Percentiles rank a stretch among this genome's conserved stretches.
Conservation (phyloP, 92 coral and sea anemone genomes). For the Porites rus region DNA sequence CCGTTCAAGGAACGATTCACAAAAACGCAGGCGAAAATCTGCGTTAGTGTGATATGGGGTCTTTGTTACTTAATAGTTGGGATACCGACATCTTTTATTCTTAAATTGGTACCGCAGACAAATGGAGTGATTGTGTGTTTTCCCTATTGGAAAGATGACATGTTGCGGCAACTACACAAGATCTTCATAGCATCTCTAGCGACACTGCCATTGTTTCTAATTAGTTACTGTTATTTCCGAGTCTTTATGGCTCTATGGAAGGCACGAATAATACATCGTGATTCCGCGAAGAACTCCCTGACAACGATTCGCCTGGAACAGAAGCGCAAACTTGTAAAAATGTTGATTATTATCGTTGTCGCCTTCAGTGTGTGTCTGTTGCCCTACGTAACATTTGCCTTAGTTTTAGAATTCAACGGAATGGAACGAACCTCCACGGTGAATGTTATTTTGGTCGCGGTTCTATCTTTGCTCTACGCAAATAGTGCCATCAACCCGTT, state of each 20-base stretch:
- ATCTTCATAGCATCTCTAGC: constrained; percentile 66
- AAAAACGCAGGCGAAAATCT: constrained; percentile 86
- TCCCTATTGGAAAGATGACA: constrained; percentile 67
- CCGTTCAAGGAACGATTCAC: constrained; percentile 91
- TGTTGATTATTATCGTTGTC: constrained; percentile 89
- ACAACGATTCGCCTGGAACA: constrained; percentile 83
- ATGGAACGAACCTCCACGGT: constrained; percentile 46
- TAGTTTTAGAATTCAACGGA: constrained; percentile 77
- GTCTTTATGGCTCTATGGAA: constrained; percentile 81
- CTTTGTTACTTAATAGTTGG: constrained; percentile 77
- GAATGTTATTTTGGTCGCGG: constrained; percentile 75
- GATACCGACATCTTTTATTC: constrained; percentile 75
- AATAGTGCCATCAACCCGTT: constrained; percentile 96
- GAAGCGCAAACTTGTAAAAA: constrained; percentile 93
- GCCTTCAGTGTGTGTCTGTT: constrained; percentile 89
- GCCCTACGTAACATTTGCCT: constrained; percentile 76
- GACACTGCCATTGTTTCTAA: constrained; percentile 72
- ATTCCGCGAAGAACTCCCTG: constrained; percentile 71
- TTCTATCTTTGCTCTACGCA: constrained; percentile 82
- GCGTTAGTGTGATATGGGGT: constrained; percentile 75
- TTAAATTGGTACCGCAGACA: constrained; percentile 67
- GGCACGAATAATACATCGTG: constrained; percentile 80
- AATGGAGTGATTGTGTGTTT: constrained; percentile 73
- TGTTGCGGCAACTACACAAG: constrained; percentile 72
- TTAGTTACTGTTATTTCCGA: constrained; percentile 75